A percentile compares a stretch with the other conserved stretches of the same genome.
phyloP scores from a whole-genome alignment of 2,888 invertebrate genomes.

The Darwinula stevensoni region DNA sequence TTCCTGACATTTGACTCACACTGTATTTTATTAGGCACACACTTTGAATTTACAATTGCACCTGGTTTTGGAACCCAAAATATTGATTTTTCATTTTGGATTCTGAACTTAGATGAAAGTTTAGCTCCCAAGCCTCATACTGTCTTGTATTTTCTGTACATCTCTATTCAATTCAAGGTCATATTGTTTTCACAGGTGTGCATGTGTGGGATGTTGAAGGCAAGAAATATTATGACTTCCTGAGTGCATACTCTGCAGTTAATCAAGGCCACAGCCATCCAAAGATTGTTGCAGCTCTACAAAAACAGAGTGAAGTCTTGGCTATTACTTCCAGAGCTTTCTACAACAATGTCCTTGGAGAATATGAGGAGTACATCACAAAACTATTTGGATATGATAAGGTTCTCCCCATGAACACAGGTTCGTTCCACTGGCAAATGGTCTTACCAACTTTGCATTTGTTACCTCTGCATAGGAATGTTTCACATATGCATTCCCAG shows the following conservation, averaged over 20 bases:
- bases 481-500: too few species aligned
- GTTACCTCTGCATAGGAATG: not conserved
- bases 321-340: slow-evolving; percentile 76
- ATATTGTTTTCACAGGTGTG: slow-evolving; percentile 37
- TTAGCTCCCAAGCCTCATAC: too few species aligned
- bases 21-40: too few species aligned
- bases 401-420: slow-evolving; percentile 43
- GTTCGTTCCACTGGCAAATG: not conserved
- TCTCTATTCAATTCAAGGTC: too few species aligned
- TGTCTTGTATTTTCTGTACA: too few species aligned
- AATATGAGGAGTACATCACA: slow-evolving; percentile 59
- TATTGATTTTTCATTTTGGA: too few species aligned
- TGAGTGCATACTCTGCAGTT: slow-evolving; percentile 50
- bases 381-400: slow-evolving; percentile 59
- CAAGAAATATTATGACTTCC: too few species aligned
- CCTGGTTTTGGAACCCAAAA: too few species aligned
- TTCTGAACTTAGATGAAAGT: too few species aligned
- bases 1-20: too few species aligned
- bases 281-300: slow-evolving; percentile 39
- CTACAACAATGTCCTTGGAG: slow-evolving; percentile 55
- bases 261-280: slow-evolving; percentile 90
- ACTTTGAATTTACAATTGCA: too few species aligned
- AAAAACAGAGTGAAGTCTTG: slow-evolving; percentile 40
- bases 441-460: too few species aligned
- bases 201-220: slow-evolving; percentile 85